Evolutionary conservation across 1,140 invertebrate species (phyloP), one percentile per base, ranked within the genome.

Genomic region (Drosophila sulfurigaster): DNA sequence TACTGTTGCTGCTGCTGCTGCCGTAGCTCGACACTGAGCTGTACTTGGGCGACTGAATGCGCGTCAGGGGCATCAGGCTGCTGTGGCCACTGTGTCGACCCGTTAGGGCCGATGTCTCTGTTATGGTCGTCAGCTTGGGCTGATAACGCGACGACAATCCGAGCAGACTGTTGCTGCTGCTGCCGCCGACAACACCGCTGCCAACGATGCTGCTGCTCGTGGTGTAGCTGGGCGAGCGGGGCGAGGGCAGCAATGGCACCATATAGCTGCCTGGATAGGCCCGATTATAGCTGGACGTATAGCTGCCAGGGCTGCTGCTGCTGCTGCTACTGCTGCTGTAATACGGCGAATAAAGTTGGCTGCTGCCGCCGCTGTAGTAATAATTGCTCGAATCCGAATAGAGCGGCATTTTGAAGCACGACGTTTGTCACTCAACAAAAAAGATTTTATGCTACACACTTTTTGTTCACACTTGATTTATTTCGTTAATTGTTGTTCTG

Each of bases 101-200:
- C 89, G 74, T 72, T 71, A 86, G 71, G 72, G 82, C 65, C 79
- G 85, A 30, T 92, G 93, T 69, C 49, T 97, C 96, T 1, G 95
- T 95, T 45, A 97, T 97, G 2, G 96, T 96, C 0, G 95, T 95
- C 20, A 97, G 87, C 65, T 96, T 95, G 0, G 96, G 96, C n/a
- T 96, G 95, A 86, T 96, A 96, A 5, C 92, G 91, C n/a, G 91
- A 92, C 46, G 83, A 66, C 81, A 91, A 85, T 68, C 93, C 92
- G 78, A 69, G 81, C n/a, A 66, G 67, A 59, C 41, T 82, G 79
- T 46, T 51, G 51, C 20, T 52, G 28, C 41, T 46, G 45, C 56
- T 38, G 56, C 93, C 90, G 28, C 5, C 30, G 15, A 60, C 73
- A 46, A 70, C 57, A 3, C 72, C 58, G 8, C 62, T 66, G 63